These are phyloP conservation scores for Nephrotoma flavescens DNA, from an alignment of 2,888 invertebrate species.

Conservation along the genomic window DNA sequence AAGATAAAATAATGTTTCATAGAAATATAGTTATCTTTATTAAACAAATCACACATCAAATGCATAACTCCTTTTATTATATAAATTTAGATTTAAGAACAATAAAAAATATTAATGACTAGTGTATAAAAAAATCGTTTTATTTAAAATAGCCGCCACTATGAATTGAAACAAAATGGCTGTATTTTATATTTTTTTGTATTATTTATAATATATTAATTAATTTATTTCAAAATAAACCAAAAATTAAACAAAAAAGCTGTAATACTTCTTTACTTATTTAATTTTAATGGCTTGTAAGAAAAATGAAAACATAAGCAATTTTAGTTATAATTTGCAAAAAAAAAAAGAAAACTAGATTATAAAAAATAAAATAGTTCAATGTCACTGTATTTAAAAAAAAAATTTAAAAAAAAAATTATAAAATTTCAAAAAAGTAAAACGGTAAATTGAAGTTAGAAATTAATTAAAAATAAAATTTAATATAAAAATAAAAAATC, in stretches of 20 bases:
- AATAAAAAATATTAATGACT: background rate
- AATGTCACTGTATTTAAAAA: background rate
- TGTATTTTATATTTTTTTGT: background rate
- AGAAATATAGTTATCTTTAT: background rate
- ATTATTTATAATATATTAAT: background rate
- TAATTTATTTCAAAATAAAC: background rate
- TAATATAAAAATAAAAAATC: background rate
- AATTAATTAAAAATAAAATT: background rate
- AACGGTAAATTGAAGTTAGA: background rate
- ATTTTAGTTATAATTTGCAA: background rate
- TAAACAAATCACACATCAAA: background rate
- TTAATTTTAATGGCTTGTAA: background rate
- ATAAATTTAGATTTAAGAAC: background rate
- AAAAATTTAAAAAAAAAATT: background rate
- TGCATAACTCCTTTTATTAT: background rate
- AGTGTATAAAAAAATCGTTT: background rate
- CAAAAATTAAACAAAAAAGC: background rate
- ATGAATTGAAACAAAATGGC: background rate
- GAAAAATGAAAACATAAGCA: background rate
- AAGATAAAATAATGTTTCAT: background rate
- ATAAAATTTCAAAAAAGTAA: background rate
- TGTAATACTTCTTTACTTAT: background rate
- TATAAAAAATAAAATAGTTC: background rate
- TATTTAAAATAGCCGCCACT: background rate
- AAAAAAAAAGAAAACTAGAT: background rate